These are phyloP conservation scores for Gorsachius goisagi DNA, from an alignment of 2,113 vertebrate species.

Conservation along the genomic window DNA sequence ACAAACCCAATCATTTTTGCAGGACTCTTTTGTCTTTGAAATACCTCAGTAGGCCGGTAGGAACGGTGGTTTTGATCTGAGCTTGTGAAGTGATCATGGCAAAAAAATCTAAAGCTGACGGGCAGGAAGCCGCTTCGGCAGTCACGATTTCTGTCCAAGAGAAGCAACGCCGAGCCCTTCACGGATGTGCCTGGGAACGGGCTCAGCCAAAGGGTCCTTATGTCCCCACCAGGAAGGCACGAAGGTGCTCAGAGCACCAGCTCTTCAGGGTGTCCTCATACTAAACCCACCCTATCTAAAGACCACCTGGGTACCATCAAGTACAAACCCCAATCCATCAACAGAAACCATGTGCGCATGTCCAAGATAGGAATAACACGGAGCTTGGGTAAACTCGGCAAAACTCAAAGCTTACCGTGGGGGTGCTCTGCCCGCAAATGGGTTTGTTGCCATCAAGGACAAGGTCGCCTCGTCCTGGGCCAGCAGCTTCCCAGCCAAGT, in stretches of 20 bases:
- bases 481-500: conserved; percentile 90
- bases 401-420: conserved; percentile 78
- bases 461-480: conserved; percentile 81
- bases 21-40: background rate
- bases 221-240: background rate
- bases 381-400: fast-evolving
- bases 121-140: background rate
- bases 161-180: background rate
- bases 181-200: background rate
- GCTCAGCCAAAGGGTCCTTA: background rate
- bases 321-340: background rate
- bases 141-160: background rate
- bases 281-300: background rate
- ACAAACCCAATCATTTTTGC: background rate
- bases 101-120: background rate
- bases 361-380: fast-evolving
- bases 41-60: background rate
- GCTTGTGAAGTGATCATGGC: background rate
- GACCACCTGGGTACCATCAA: background rate
- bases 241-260: background rate
- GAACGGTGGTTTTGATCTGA: background rate
- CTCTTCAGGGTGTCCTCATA: background rate
- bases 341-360: fast-evolving
- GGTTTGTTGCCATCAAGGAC: conserved; percentile 85
- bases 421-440: conserved; percentile 75